A percentile compares a stretch with the other conserved stretches of the same genome.
phyloP scores from a whole-genome alignment of 2,113 vertebrate species.

The Pedetes capensis region DNA sequence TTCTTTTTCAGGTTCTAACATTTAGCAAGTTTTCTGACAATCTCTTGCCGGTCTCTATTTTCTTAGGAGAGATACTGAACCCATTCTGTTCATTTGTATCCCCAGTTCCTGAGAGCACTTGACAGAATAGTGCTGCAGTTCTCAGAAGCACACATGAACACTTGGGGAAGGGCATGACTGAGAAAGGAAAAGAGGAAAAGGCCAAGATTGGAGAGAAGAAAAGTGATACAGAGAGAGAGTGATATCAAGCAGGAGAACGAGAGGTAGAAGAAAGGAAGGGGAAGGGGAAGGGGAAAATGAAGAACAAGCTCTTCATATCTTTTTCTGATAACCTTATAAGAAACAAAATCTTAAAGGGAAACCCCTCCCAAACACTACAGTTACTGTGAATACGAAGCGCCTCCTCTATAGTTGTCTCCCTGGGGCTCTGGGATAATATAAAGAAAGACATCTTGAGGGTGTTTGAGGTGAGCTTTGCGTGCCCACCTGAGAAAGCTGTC shows the following conservation, averaged over 20 bases:
- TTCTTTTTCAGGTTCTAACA: constrained; percentile 34
- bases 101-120: background rate
- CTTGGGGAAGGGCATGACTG: background rate
- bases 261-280: background rate
- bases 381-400: background rate
- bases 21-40: constrained; percentile 18
- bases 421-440: background rate
- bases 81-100: background rate
- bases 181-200: too few relatives aligned
- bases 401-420: background rate
- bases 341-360: background rate
- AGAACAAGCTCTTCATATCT: background rate
- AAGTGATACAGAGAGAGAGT: background rate
- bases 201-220: too few relatives aligned
- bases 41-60: background rate
- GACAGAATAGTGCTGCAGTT: too few relatives aligned
- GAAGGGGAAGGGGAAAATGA: background rate
- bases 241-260: background rate
- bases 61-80: background rate
- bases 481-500: background rate
- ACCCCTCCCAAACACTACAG: background rate
- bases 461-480: background rate
- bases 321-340: background rate
- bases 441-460: background rate
- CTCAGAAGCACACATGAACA: background rate